A percentile compares a stretch with the other conserved stretches of the same genome.
Evolutionary conservation across 2,888 invertebrate species (phyloP).

Genomic region (Merodon equestris): DNA sequence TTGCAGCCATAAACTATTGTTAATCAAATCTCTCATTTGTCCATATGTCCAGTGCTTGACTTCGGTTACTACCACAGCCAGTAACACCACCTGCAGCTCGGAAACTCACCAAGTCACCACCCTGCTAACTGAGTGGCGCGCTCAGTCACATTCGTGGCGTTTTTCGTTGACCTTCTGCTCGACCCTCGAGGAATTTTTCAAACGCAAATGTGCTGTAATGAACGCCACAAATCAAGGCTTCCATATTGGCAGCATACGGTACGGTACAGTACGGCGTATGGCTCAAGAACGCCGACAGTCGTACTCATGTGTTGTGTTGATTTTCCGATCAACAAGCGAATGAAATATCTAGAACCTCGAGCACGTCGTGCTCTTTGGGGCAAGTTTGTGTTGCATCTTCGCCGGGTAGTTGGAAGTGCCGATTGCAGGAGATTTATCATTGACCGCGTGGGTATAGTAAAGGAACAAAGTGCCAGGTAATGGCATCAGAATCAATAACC

Average conservation of each 20-base stretch:
- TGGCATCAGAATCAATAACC: conserved; percentile 68
- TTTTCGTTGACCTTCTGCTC: conserved; percentile 56
- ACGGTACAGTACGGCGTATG: not conserved
- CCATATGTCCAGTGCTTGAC: conserved; percentile 48
- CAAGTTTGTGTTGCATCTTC: conserved; percentile 18
- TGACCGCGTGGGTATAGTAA: conserved; percentile 47
- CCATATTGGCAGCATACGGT: conserved; percentile 31
- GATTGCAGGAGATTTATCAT: conserved; percentile 62
- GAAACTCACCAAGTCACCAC: conserved; percentile 57
- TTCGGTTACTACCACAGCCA: not conserved
- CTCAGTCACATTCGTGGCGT: conserved; percentile 41
- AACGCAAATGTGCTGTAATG: conserved; percentile 65
- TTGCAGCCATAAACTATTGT: conserved; percentile 62
- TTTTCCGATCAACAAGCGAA: conserved; percentile 49
- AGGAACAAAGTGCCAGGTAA: conserved; percentile 66
- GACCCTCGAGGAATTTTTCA: conserved; percentile 62
- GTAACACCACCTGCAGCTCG: conserved; percentile 54
- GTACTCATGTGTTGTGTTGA: conserved; percentile 49
- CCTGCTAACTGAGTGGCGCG: conserved; percentile 46
- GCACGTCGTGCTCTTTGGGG: conserved; percentile 2
- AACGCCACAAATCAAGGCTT: conserved; percentile 65
- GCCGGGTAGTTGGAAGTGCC: conserved; percentile 33
- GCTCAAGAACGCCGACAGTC: conserved; percentile 30
- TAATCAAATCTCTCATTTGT: conserved; percentile 69
- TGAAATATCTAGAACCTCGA: conserved; percentile 38